Conservation (phyloP, 2,888 invertebrate genomes). For the Ischnus inquisitorius region DNA sequence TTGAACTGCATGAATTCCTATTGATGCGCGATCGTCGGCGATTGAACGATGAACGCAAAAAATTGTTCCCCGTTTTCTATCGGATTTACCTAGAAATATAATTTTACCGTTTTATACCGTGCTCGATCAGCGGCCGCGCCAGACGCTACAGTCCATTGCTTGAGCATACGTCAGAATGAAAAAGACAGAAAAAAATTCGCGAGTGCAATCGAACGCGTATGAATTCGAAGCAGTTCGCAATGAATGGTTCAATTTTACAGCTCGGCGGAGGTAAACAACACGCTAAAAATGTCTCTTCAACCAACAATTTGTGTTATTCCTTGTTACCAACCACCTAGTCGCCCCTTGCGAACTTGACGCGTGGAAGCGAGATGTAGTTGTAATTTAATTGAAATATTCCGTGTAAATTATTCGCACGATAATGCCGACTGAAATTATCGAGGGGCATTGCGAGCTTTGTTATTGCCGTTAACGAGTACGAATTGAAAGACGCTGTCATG, state of each 20-base stretch:
- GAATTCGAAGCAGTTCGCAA: neutral
- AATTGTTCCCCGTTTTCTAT: no score
- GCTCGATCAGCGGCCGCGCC: no score
- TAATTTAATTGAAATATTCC: neutral
- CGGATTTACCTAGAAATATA: no score
- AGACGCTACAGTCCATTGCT: no score
- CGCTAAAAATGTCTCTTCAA: neutral
- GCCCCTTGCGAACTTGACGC: neutral
- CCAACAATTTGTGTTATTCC: neutral
- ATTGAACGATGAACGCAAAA: no score
- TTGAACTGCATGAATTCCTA: no score
- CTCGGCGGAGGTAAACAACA: neutral
- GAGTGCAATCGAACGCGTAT: neutral
- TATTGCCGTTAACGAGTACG: neutral
- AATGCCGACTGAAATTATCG: constrained; percentile 28
- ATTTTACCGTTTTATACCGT: no score
- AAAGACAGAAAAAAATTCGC: neutral
- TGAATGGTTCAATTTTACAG: neutral
- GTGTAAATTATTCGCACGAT: constrained; percentile 1
- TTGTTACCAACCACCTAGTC: neutral
- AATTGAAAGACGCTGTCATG: neutral
- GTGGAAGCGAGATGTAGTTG: neutral
- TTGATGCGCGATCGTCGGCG: no score
- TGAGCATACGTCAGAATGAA: no score
- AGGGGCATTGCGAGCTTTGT: neutral